Base-by-base conservation (phyloP, 2,113 vertebrate species). In the Myocastor coypus region DNA sequence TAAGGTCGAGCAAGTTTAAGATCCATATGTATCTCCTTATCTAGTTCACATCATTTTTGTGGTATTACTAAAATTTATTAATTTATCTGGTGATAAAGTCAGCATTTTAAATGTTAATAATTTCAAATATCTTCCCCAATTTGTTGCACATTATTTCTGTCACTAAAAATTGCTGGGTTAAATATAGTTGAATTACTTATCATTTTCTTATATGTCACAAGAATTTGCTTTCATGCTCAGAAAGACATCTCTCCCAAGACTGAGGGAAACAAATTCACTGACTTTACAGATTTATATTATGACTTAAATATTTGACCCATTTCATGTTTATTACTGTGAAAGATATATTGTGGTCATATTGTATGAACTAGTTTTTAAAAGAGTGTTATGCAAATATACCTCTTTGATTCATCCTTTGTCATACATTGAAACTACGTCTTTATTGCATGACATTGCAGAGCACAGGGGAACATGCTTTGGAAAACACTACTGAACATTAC, bases 401-500 rank as follows among this genome's bases (percentile, higher is more conserved):
- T 59, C 17, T 7, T 20, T 17, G 12, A 42, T 16, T 30, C 11
- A 2, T 17, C 14, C 28, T 32, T 68, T 40, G n/a, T 34, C 26
- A 59, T 40, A 40, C 30, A 13, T 5, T 85, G 42, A 77, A 77
- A 50, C 19, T 12, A 17, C 69, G 34, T 64, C 26, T 19, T 78
- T 50, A 50, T 50, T 16, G 7, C 42, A 50, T 32, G 28, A 50
- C 42, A 9, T 32, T 17, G 42, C 75, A 50, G 42, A 9, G 37
- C 28, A 2, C 14, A 75, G 71, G 40, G 71, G 40, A 42, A 28
- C 37, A 3, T 28, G 71, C 71, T 42, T 78, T 78, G 75, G 13
- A 6, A 32, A 42, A 10, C 2, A 37, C 22, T 57, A 32, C 0
- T 1, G 26, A 5, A 22, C 28, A 3, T 11, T 32, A 32, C 9